A percentile compares a stretch with the other conserved stretches of the same genome.
Conservation (phyloP, 1,140 invertebrate species). For the Harlomillsia oculata region DNA sequence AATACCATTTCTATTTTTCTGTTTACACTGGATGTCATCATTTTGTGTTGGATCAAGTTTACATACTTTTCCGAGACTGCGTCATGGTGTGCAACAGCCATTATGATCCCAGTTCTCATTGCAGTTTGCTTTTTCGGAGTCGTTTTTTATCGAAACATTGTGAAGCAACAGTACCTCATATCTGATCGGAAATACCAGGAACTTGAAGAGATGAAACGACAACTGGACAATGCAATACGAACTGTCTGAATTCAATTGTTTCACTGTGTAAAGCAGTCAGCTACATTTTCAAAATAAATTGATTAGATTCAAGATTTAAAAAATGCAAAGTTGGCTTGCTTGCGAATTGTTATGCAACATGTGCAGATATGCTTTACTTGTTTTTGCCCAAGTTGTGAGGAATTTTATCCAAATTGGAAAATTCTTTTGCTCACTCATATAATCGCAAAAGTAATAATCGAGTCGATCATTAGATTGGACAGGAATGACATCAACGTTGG, state of each 20-base stretch:
- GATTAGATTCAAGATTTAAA: not conserved
- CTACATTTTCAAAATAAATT: not conserved
- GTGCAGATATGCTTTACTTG: too few relatives aligned
- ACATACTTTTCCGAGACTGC: slow-evolving; percentile 33
- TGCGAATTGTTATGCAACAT: too few relatives aligned
- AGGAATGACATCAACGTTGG: too few relatives aligned
- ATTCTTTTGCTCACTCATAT: too few relatives aligned
- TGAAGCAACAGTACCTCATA: slow-evolving; percentile 30
- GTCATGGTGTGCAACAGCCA: slow-evolving; percentile 13
- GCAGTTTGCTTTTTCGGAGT: slow-evolving; percentile 29
- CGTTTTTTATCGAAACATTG: slow-evolving; percentile 30
- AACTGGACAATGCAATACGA: slow-evolving; percentile 17
- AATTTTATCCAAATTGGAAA: too few relatives aligned
- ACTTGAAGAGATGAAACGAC: slow-evolving; percentile 32
- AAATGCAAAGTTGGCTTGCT: too few relatives aligned
- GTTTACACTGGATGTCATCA: slow-evolving; percentile 33
- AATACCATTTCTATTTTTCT: slow-evolving; percentile 32
- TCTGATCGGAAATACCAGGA: slow-evolving; percentile 32
- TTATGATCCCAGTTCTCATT: slow-evolving; percentile 27
- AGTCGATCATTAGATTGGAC: too few relatives aligned
- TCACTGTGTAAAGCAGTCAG: slow-evolving; percentile 3
- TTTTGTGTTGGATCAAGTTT: slow-evolving; percentile 34
- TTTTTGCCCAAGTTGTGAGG: too few relatives aligned
- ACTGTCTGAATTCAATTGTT: too few relatives aligned
- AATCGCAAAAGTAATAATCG: too few relatives aligned